Conservation (phyloP, 2,888 invertebrate genomes). For the Yponomeuta plumbellus region DNA sequence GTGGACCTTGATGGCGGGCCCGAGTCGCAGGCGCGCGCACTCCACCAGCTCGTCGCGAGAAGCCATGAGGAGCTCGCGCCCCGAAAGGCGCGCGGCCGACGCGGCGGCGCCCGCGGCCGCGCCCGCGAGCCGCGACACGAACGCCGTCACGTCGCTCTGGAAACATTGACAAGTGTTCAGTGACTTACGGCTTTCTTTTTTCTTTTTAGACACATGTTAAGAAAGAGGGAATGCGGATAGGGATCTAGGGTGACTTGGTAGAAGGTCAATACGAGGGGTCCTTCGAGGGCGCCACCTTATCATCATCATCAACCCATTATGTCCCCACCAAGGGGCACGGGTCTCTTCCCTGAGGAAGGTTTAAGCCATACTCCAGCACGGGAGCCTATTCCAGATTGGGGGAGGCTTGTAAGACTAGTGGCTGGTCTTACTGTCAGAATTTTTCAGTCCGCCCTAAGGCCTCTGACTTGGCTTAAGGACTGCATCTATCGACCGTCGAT, state of each 20-base stretch:
- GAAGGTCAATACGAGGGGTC: neutral
- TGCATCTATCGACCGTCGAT: too few relatives aligned
- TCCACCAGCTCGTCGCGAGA: constrained; percentile 88
- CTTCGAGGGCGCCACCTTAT: neutral
- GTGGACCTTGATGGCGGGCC: constrained; percentile 90
- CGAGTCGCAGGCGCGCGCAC: constrained; percentile 85
- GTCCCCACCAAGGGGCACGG: too few relatives aligned
- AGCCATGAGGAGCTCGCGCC: constrained; percentile 87
- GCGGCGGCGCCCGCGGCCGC: constrained; percentile 45
- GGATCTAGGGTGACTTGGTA: too few relatives aligned
- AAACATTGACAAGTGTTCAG: constrained; percentile 45
- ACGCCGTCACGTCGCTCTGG: constrained; percentile 51
- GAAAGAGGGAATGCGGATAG: too few relatives aligned
- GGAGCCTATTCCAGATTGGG: too few relatives aligned
- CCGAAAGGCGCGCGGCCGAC: constrained; percentile 80
- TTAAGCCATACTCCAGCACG: too few relatives aligned
- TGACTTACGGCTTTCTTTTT: constrained; percentile 46
- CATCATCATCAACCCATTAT: too few relatives aligned
- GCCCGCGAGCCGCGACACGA: constrained; percentile 50
- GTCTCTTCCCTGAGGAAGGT: too few relatives aligned
- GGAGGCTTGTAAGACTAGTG: too few relatives aligned
- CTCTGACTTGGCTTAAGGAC: too few relatives aligned
- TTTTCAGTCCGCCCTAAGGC: too few relatives aligned
- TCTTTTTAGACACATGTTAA: constrained; percentile 30
- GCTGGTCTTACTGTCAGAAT: too few relatives aligned